phyloP scores from a whole-genome alignment of 2,888 invertebrate species.

The Apomyelois bistriatella region DNA sequence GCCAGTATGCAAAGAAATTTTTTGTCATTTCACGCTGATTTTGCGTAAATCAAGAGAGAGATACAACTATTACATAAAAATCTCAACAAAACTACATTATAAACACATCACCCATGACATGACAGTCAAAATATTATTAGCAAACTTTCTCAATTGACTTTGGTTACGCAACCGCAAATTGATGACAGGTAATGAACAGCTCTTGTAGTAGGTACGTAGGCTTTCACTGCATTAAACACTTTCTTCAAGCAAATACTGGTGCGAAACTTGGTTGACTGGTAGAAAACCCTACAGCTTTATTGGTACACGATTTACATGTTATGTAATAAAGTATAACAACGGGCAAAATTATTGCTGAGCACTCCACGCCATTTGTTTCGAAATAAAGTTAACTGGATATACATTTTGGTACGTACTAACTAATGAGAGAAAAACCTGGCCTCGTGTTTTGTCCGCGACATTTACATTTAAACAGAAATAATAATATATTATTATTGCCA shows the following conservation, averaged over 20 bases:
- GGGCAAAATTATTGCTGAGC: neutral
- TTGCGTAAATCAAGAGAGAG: no score
- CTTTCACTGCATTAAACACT: slow-evolving; percentile 11
- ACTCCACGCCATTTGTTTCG: neutral
- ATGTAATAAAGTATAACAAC: neutral
- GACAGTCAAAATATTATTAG: neutral
- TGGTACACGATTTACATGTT: no score
- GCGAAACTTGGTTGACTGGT: no score
- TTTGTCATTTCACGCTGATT: no score
- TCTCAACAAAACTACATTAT: neutral
- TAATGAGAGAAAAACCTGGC: neutral
- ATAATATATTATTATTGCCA: neutral
- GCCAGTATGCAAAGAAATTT: no score
- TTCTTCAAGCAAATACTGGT: neutral
- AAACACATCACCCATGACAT: neutral
- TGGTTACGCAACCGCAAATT: slow-evolving; percentile 1
- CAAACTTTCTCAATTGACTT: slow-evolving; percentile 11
- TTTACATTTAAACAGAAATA: neutral
- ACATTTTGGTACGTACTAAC: neutral
- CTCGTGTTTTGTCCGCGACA: neutral
- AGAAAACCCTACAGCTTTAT: no score
- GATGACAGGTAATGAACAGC: no score
- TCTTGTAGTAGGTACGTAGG: slow-evolving; percentile 2
- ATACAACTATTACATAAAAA: no score
- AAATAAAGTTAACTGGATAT: neutral